A percentile compares a stretch with the other conserved stretches of the same genome.
Conservation (phyloP, 2,888 invertebrate genomes). For the Drosophila ezoana region DNA sequence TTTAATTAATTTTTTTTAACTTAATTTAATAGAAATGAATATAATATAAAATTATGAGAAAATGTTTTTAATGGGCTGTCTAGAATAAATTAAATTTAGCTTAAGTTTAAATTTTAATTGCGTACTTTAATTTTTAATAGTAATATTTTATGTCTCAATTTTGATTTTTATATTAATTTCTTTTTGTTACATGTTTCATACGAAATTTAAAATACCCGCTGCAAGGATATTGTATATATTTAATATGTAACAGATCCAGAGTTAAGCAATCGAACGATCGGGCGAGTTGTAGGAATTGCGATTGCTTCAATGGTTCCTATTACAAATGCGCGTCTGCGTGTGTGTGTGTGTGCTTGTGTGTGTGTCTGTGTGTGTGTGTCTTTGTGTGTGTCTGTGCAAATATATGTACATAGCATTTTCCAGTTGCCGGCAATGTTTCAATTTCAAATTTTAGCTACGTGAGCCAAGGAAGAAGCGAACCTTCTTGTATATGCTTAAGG, state of each 20-base stretch:
- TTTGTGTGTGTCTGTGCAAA: conserved; percentile 13
- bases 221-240: not conserved
- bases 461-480: conserved; percentile 28
- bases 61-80: too few relatives aligned
- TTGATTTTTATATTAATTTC: too few relatives aligned
- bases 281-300: not conserved
- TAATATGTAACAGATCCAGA: conserved; percentile 9
- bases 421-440: conserved; percentile 24
- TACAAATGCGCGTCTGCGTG: conserved; percentile 10
- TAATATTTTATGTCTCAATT: too few relatives aligned
- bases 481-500: conserved; percentile 4
- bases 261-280: not conserved
- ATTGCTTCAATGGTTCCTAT: conserved; percentile 10
- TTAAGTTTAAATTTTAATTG: too few relatives aligned
- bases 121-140: too few relatives aligned
- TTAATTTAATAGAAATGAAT: too few relatives aligned
- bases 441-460: conserved; percentile 50
- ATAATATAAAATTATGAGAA: too few relatives aligned
- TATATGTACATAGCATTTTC: conserved; percentile 35
- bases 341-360: not conserved
- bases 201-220: too few relatives aligned
- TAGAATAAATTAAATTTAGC: too few relatives aligned
- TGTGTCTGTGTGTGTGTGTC: not conserved
- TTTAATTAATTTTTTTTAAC: too few relatives aligned
- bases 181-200: too few relatives aligned